Percentiles rank a stretch among this genome's conserved stretches.
Conservation (phyloP, 2,888 invertebrate species). For the Periphyllus acericola region DNA sequence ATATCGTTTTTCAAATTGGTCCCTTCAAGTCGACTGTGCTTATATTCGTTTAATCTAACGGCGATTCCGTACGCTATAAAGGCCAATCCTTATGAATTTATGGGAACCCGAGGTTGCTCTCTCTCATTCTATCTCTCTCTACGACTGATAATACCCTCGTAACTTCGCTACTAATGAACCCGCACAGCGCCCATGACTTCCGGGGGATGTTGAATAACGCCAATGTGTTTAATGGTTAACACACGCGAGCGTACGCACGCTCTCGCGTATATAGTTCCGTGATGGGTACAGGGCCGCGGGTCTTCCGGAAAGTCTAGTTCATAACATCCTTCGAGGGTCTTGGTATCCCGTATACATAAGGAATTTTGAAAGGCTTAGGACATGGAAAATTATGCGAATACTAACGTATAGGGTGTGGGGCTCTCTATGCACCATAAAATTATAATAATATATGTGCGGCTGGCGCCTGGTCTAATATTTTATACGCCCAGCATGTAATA, state of each 20-base stretch:
- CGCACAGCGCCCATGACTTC: slow-evolving; percentile 30
- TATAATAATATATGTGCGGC: not conserved
- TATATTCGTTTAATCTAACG: slow-evolving; percentile 31
- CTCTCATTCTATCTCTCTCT: too few species aligned
- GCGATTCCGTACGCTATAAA: slow-evolving; percentile 3
- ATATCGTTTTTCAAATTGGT: slow-evolving; percentile 41
- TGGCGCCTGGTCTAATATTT: slow-evolving; percentile 6
- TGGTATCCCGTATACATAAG: not conserved
- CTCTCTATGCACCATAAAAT: not conserved
- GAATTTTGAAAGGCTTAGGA: slow-evolving; percentile 17
- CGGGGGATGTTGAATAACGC: slow-evolving; percentile 32
- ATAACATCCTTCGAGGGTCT: not conserved
- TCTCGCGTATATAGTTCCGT: not conserved
- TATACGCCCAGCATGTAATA: not conserved
- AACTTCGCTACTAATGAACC: slow-evolving; percentile 49
- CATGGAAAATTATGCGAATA: slow-evolving; percentile 26
- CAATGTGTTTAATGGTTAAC: slow-evolving; percentile 44
- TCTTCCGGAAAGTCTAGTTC: slow-evolving; percentile 36
- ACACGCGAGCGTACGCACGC: not conserved
- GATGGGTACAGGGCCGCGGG: not conserved
- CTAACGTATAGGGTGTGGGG: not conserved
- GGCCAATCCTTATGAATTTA: slow-evolving; percentile 54
- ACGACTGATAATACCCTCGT: slow-evolving; percentile 38
- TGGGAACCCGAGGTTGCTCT: slow-evolving; percentile 12
- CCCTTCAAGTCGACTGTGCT: slow-evolving; percentile 19